These are phyloP conservation scores for Nudaria mundana DNA, from an alignment of 2,888 invertebrate species.

Conservation along the genomic window DNA sequence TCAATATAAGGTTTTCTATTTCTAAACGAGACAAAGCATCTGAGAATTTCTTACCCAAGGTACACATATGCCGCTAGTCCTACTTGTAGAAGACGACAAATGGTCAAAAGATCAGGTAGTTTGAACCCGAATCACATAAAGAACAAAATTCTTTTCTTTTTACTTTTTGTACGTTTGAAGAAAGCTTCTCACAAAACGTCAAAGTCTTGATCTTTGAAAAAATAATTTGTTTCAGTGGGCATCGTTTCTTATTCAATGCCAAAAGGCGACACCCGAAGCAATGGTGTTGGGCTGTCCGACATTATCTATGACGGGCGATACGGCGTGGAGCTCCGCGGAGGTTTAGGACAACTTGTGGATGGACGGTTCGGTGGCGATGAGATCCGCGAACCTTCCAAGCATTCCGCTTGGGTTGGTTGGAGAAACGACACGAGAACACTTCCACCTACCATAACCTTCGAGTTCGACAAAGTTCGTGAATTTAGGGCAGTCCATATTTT, in stretches of 20 bases:
- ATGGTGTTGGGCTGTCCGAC: slow-evolving; percentile 91
- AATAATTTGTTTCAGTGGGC: slow-evolving; percentile 81
- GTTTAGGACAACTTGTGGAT: slow-evolving; percentile 92
- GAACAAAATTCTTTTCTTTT: too few relatives aligned
- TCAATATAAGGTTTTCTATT: too few relatives aligned
- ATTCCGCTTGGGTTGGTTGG: slow-evolving; percentile 95
- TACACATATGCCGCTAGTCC: too few relatives aligned
- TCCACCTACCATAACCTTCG: slow-evolving; percentile 86
- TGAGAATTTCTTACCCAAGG: too few relatives aligned
- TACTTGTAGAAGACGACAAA: too few relatives aligned
- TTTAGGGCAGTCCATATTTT: slow-evolving; percentile 91
- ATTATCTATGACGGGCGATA: slow-evolving; percentile 92
- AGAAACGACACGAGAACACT: slow-evolving; percentile 85
- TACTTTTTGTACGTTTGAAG: too few relatives aligned
- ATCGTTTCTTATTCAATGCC: slow-evolving; percentile 93
- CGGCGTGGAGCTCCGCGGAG: slow-evolving; percentile 87
- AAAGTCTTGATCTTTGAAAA: too few relatives aligned
- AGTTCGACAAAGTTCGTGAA: slow-evolving; percentile 93
- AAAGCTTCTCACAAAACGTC: too few relatives aligned
- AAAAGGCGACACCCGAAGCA: slow-evolving; percentile 91
- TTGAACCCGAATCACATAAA: too few relatives aligned
- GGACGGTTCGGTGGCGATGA: slow-evolving; percentile 88
- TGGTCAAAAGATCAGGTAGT: too few relatives aligned
- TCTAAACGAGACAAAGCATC: too few relatives aligned
- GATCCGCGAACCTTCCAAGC: slow-evolving; percentile 81